phyloP scores from a whole-genome alignment of 2,888 invertebrate species.

The Candidula unifasciata region DNA sequence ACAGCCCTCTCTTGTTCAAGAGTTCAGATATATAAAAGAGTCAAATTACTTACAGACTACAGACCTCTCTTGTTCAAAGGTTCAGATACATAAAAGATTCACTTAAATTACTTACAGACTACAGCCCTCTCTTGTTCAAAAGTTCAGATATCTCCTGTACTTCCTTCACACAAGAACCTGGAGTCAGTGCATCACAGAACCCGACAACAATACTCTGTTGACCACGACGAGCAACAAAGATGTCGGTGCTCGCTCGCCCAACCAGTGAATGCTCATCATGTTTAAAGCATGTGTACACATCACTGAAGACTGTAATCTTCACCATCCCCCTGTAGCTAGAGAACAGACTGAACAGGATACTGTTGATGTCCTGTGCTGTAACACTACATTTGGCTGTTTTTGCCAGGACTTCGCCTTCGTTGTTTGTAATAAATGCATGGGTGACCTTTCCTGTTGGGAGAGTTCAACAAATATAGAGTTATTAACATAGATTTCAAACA shows the following conservation, averaged over 20 bases:
- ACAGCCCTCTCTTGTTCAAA: slow-evolving; percentile 26
- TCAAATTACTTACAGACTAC: too few relatives aligned
- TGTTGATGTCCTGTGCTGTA: neutral
- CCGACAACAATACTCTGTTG: slow-evolving; percentile 37
- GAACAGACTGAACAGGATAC: slow-evolving; percentile 5
- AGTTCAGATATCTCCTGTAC: slow-evolving; percentile 37
- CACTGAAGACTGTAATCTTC: slow-evolving; percentile 11
- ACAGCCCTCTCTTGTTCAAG: too few relatives aligned
- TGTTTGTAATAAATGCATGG: slow-evolving; percentile 15
- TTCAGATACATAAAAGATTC: too few relatives aligned
- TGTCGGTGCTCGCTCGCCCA: neutral
- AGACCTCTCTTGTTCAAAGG: too few relatives aligned
- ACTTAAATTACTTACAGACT: too few relatives aligned
- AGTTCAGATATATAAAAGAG: too few relatives aligned
- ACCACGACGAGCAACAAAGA: slow-evolving; percentile 37
- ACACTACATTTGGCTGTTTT: slow-evolving; percentile 18
- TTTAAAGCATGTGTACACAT: slow-evolving; percentile 35
- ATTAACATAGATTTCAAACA: neutral
- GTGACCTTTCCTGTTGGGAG: slow-evolving; percentile 22
- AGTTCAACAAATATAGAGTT: neutral
- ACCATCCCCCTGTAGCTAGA: slow-evolving; percentile 30
- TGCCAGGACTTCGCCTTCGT: slow-evolving; percentile 30
- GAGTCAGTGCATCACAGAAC: slow-evolving; percentile 4
- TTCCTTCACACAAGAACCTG: slow-evolving; percentile 45
- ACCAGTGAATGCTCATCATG: slow-evolving; percentile 22